Percentiles rank a stretch among this genome's conserved stretches.
phyloP scores from a whole-genome alignment of 2,113 vertebrate species.

The Hucho hucho region DNA sequence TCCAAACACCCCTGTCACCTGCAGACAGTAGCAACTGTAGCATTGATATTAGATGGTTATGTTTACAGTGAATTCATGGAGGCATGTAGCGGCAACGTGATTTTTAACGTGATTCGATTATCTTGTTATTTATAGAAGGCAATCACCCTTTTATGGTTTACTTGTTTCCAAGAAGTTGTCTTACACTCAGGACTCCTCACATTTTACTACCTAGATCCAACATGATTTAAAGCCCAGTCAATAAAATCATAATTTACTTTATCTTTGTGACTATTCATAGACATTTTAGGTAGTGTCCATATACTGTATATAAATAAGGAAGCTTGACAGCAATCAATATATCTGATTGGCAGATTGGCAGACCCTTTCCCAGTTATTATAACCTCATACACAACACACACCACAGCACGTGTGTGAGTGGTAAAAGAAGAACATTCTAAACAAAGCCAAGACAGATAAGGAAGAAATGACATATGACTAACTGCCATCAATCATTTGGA shows the following conservation, averaged over 20 bases:
- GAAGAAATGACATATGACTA: not conserved
- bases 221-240: not conserved
- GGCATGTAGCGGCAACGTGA: not conserved
- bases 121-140: not conserved
- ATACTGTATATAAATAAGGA: not conserved
- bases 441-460: not conserved
- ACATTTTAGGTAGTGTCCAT: not conserved
- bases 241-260: not conserved
- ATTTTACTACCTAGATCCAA: not conserved
- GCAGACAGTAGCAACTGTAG: not conserved
- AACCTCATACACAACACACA: not conserved
- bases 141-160: not conserved
- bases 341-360: not conserved
- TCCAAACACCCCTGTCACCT: not conserved
- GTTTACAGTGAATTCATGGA: not conserved
- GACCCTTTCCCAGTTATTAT: not conserved
- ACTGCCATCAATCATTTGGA: not conserved
- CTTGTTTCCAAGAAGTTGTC: not conserved
- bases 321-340: not conserved
- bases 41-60: not conserved
- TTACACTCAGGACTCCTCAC: not conserved
- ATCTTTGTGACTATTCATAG: not conserved
- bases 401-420: not conserved
- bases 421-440: not conserved
- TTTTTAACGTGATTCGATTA: not conserved